Evolutionary conservation across 2,797 vertebrate genomes (phyloP).

Genomic region (Anguilla marmorata): DNA sequence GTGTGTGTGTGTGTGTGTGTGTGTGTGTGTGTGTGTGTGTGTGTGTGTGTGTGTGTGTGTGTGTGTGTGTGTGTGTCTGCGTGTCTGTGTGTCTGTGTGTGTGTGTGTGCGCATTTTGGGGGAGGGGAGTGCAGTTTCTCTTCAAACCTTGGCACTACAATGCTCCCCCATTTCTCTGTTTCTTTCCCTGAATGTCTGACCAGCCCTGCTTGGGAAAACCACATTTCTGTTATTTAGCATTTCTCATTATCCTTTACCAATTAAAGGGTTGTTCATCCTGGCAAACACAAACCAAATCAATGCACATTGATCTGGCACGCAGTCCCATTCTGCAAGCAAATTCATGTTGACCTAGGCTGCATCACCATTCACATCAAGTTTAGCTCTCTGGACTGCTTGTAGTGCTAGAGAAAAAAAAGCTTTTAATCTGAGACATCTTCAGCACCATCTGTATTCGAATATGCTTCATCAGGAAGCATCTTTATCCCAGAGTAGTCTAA

Average conservation of each 20-base stretch:
- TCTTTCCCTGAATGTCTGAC: background rate
- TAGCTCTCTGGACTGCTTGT: background rate
- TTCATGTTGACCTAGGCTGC: background rate
- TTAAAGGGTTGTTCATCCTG: slow-evolving; percentile 17
- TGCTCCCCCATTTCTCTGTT: background rate
- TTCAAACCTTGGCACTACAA: background rate
- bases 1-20: background rate
- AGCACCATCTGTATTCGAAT: background rate
- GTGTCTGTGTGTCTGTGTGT: slow-evolving; percentile 27
- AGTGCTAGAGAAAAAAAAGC: background rate
- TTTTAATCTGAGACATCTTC: background rate
- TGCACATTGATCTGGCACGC: slow-evolving; percentile 14
- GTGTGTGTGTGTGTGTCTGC: slow-evolving; percentile 14
- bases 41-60: background rate
- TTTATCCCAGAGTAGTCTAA: background rate
- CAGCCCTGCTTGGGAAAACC: background rate
- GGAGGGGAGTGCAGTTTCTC: background rate
- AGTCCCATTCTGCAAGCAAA: slow-evolving; percentile 16
- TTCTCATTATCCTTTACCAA: slow-evolving; percentile 19
- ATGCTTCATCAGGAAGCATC: background rate
- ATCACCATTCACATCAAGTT: slow-evolving; percentile 1
- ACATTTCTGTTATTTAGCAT: background rate
- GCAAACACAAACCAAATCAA: background rate
- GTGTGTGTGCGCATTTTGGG: slow-evolving; percentile 15
- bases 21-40: slow-evolving; percentile 18